phyloP scores from a whole-genome alignment of 2,113 vertebrate genomes.

The Danionella cerebrum region DNA sequence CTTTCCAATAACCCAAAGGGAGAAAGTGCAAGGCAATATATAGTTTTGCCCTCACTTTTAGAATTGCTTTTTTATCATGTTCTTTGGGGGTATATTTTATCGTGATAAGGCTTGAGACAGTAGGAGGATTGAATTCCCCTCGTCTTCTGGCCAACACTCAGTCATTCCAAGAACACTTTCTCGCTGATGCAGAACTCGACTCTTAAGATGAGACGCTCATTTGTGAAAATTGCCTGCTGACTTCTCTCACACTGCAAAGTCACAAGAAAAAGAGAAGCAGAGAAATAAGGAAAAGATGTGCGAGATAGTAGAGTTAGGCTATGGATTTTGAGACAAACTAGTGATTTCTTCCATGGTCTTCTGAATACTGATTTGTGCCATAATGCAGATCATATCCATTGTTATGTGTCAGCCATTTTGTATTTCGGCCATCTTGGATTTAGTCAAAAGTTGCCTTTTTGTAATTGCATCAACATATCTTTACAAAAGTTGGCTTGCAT shows the following conservation, averaged over 20 bases:
- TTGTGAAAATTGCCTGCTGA: slow-evolving; percentile 22
- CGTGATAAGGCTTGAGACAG: slow-evolving; percentile 48
- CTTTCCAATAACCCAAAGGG: not conserved
- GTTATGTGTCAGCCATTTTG: too few relatives aligned
- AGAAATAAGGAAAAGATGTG: not conserved
- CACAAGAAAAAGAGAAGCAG: not conserved
- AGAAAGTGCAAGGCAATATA: slow-evolving; percentile 43
- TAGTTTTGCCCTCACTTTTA: slow-evolving; percentile 44
- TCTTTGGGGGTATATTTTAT: slow-evolving; percentile 49
- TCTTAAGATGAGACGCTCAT: slow-evolving; percentile 22
- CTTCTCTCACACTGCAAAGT: not conserved
- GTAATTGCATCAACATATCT: too few relatives aligned
- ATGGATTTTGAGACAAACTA: too few relatives aligned
- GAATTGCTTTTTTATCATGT: slow-evolving; percentile 41
- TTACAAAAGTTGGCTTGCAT: too few relatives aligned
- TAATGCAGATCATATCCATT: too few relatives aligned
- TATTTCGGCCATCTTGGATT: too few relatives aligned
- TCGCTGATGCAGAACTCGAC: slow-evolving; percentile 7
- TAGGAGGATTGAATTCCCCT: slow-evolving; percentile 18
- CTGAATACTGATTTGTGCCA: too few relatives aligned
- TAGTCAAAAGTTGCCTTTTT: too few relatives aligned
- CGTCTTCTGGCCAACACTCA: slow-evolving; percentile 7
- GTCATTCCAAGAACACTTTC: slow-evolving; percentile 2
- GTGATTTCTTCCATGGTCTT: too few relatives aligned
- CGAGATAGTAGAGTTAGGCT: not conserved